A percentile compares a stretch with the other conserved stretches of the same genome.
phyloP scores from a whole-genome alignment of 2,113 vertebrate genomes.

The Oryzias melastigma region DNA sequence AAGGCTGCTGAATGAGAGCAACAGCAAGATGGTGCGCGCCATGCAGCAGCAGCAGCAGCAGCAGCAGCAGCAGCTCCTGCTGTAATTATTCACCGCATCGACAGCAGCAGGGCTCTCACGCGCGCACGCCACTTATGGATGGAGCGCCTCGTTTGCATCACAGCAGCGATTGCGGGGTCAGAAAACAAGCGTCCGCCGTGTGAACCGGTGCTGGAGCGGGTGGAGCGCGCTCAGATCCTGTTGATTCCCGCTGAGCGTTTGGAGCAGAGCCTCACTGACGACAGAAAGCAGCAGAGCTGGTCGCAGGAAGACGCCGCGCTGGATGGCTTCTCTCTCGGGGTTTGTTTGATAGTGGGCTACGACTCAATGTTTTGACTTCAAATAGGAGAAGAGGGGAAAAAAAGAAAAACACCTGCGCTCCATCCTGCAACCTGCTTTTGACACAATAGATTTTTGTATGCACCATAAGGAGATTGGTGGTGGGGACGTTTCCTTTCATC shows the following conservation, averaged over 20 bases:
- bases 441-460: constrained; percentile 65
- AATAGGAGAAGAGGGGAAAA: constrained; percentile 34
- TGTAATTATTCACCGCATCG: constrained; percentile 25
- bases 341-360: constrained; percentile 38
- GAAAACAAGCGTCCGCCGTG: constrained; percentile 20
- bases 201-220: constrained; percentile 34
- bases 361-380: constrained; percentile 30
- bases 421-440: constrained; percentile 51
- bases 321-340: constrained; percentile 45
- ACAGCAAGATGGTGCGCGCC: constrained; percentile 50
- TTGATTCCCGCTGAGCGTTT: constrained; percentile 61
- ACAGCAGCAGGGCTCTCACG: background rate
- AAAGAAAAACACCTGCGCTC: constrained; percentile 36
- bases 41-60: constrained; percentile 33
- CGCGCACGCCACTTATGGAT: constrained; percentile 5
- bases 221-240: constrained; percentile 62
- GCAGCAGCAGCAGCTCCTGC: constrained; percentile 41
- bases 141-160: constrained; percentile 17
- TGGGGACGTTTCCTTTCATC: constrained; percentile 72
- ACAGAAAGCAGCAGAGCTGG: constrained; percentile 30
- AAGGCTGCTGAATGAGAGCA: constrained; percentile 51
- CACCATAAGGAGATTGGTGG: constrained; percentile 65
- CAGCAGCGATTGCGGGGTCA: constrained; percentile 5
- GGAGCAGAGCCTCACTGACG: constrained; percentile 25
- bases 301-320: constrained; percentile 21